phyloP scores from a whole-genome alignment of 2,888 invertebrate genomes.

The Hemaris fuciformis region DNA sequence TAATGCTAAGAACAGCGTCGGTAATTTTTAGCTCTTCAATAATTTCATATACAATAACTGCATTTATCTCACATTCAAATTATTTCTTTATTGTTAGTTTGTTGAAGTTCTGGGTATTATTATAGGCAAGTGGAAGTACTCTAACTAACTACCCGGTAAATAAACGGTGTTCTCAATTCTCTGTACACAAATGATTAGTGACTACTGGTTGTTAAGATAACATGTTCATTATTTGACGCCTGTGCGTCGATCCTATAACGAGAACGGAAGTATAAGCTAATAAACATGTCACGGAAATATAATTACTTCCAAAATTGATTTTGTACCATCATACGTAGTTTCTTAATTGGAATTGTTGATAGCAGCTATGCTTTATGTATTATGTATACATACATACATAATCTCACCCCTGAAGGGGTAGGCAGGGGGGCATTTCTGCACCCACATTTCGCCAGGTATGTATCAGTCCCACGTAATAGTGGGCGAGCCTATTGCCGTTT shows the following conservation, averaged over 20 bases:
- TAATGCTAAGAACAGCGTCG: no score
- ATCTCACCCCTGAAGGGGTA: no score
- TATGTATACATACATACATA: neutral
- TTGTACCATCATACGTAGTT: conserved; percentile 17
- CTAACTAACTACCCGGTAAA: neutral
- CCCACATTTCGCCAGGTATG: no score
- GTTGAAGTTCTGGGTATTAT: no score
- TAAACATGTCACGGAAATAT: conserved; percentile 51
- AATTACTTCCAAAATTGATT: conserved; percentile 48
- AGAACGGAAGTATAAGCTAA: conserved; percentile 47
- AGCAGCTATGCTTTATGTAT: neutral
- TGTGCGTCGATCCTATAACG: conserved; percentile 17
- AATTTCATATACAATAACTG: no score
- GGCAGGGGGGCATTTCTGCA: no score
- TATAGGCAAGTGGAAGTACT: neutral
- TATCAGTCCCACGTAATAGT: no score
- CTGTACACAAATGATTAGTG: neutral
- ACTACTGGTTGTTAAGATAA: conserved; percentile 8
- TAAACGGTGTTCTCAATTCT: neutral
- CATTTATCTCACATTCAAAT: no score
- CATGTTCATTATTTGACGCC: neutral
- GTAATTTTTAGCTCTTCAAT: no score
- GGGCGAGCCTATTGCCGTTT: no score
- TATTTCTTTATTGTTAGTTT: no score
- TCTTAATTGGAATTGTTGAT: conserved; percentile 14